Evolutionary conservation across 2,797 vertebrate genomes (phyloP).

Genomic region (Pantherophis alleghaniensis): DNA sequence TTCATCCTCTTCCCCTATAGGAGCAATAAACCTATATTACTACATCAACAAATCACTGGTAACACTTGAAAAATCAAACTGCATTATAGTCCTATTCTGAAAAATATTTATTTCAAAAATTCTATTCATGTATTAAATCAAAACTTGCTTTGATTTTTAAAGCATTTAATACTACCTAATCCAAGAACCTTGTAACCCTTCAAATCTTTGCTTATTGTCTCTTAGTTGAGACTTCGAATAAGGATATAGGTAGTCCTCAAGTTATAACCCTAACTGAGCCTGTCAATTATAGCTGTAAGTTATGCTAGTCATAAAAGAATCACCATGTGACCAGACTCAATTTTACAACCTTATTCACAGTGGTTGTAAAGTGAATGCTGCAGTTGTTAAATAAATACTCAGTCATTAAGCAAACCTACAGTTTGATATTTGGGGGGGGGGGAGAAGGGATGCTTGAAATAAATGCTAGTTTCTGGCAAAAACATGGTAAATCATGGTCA

Average conservation of each 20-base stretch:
- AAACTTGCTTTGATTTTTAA: not conserved
- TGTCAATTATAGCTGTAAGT: not conserved
- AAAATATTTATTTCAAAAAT: not conserved
- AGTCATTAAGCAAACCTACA: not conserved
- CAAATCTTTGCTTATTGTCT: not conserved
- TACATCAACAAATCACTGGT: not conserved
- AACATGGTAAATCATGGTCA: not conserved
- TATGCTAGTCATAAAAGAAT: not conserved
- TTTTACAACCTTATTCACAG: not conserved
- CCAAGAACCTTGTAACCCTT: not conserved
- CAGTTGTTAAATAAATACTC: not conserved
- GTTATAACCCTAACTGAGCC: not conserved
- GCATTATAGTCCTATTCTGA: not conserved
- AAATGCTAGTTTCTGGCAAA: not conserved
- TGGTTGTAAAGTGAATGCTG: not conserved
- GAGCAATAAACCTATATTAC: not conserved
- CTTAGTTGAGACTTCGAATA: not conserved
- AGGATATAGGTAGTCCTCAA: not conserved
- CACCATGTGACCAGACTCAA: not conserved
- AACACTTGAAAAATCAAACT: not conserved
- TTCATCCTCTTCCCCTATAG: not conserved
- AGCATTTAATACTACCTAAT: not conserved
- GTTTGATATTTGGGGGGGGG: not conserved
- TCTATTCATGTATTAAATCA: not conserved
- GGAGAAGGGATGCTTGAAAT: not conserved